phyloP scores from a whole-genome alignment of 2,888 invertebrate genomes.

The Agrochola lychnidis region DNA sequence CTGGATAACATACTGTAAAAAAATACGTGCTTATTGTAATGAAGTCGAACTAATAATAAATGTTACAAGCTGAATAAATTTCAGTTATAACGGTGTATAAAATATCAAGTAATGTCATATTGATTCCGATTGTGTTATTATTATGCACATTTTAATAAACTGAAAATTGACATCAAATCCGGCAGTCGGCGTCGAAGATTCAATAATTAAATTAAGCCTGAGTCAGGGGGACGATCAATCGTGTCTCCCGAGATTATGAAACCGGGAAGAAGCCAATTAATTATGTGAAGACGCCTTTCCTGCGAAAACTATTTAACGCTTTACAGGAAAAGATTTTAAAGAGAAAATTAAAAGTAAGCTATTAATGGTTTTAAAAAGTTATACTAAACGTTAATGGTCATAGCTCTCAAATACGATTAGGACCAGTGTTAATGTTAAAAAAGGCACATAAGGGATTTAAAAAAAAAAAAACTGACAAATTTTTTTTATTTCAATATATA shows the following conservation, averaged over 20 bases:
- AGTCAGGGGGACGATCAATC: conserved; percentile 78
- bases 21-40: too few species aligned
- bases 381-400: neutral
- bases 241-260: conserved; percentile 78
- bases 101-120: neutral
- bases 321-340: conserved; percentile 8
- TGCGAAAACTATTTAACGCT: conserved; percentile 56
- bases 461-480: too few species aligned
- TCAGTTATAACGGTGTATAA: too few species aligned
- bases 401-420: neutral
- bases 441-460: too few species aligned
- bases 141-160: conserved; percentile 22
- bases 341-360: neutral
- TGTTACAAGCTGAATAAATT: too few species aligned
- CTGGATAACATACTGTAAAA: too few species aligned
- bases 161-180: conserved; percentile 48
- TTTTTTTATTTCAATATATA: neutral
- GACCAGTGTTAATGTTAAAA: too few species aligned
- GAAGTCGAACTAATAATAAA: too few species aligned
- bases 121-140: neutral
- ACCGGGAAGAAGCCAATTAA: conserved; percentile 81
- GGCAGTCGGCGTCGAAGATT: conserved; percentile 58
- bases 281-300: conserved; percentile 74
- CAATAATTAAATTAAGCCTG: conserved; percentile 76
- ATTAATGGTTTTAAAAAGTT: neutral